Base-by-base conservation (phyloP, 2,888 invertebrate species). In the Drosophila ustulata region DNA sequence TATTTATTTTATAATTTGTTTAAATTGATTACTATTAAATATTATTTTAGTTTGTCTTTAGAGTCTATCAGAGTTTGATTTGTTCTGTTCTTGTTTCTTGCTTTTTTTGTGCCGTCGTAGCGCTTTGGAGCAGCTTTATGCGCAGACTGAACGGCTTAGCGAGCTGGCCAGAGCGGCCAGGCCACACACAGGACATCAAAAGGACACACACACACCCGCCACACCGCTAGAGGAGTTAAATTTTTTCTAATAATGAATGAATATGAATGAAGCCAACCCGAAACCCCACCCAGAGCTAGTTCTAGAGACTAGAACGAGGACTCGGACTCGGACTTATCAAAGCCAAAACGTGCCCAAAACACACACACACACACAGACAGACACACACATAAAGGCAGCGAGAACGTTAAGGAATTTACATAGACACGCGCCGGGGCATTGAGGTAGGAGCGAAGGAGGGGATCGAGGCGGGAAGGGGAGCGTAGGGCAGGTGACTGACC, bases 201-300 rank as follows among this genome's bases (percentile, higher is more conserved):
- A 67, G 82, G 88, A 83, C 30, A 64, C 34, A 18, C 18, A 18
- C 18, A 59, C 25, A 61, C 75, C 67, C 70, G 58, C 65, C 45
- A 25, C 34, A 68, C 46, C 59, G 71, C 64, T 9, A n/a, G 59
- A 51, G 65, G 66, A 75, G 70, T 78, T 75, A 81, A 83, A 79
- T 80, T 80, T 82, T 82, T 82, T 88, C 87, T 89, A 89, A 89
- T 91, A 90, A 91, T 90, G 86, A 90, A 91, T 89, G 90, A 87
- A 88, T 87, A 84, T 83, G 86, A 90, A 89, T 86, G 84, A 86
- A 84, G 41, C 51, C 53, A 61, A 78, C 64, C 57, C 47, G 34
- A 64, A 68, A 69, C 75, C 79, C 76, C 64, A 66, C 76, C 73
- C 66, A 65, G 37, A 37, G 9, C 4, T 11, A 18, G 18, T 18